Base-by-base conservation (phyloP, 2,113 vertebrate genomes). In the Calidris pugnax region DNA sequence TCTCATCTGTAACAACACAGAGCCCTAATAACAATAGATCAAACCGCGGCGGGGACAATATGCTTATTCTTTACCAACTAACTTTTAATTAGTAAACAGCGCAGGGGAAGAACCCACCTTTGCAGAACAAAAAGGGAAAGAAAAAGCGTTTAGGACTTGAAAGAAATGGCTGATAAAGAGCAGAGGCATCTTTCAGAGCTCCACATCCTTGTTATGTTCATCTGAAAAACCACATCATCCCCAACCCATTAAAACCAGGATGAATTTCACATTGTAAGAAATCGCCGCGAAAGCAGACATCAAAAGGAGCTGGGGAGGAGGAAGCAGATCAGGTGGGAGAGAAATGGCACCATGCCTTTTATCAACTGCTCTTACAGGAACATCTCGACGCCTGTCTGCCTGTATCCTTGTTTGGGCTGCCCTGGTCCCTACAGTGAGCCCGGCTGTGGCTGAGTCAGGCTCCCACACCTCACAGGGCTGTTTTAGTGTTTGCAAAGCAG, bases 71-170 rank as follows among this genome's bases (percentile, higher is more conserved):
- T 92, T 79, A 91, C 72, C 55, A 67, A 93, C 92, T 87, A 90
- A 85, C 85, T 97, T 96, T 97, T 96, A 97, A 97, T 97, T 97
- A 97, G 72, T 97, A 96, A 97, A 97, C 89, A 97, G 97, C 20
- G 4, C 78, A 71, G 78, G 83, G 80, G 59, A 81, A 93, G 91
- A 95, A 90, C 88, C 81, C 80, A 84, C 45, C 87, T 90, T 90
- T 68, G 60, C 85, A 67, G 77, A 79, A 81, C 85, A 81, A 76
- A 93, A 91, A 83, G 56, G 66, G 51, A 14, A 90, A 88, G 69
- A 96, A 91, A 95, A 95, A 83, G 84, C 80, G 62, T 85, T 94
- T 56, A 51, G 48, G n/a, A 86, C 56, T 79, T 90, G 93, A 96
- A 91, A 91, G 84, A 85, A 96, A 86, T 37, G 2, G 0, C 87